These are phyloP conservation scores for Neopelma chrysocephalum DNA, from an alignment of 2,797 vertebrate species.

Conservation along the genomic window DNA sequence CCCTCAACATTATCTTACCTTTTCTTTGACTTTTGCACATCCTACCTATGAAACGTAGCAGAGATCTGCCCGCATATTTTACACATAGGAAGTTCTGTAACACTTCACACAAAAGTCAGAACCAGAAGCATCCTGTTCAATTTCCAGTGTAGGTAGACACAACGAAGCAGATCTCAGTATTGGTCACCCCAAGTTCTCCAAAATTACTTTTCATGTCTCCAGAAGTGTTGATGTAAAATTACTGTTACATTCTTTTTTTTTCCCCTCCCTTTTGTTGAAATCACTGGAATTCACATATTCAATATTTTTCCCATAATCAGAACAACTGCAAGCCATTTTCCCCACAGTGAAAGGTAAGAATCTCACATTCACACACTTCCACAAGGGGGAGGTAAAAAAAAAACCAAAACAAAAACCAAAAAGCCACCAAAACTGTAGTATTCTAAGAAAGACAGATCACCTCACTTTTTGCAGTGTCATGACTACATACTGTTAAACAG, in stretches of 20 bases:
- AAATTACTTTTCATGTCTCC: neutral
- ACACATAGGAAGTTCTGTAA: neutral
- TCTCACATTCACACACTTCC: neutral
- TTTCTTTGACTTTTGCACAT: neutral
- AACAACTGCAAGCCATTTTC: neutral
- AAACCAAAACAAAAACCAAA: neutral
- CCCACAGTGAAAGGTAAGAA: neutral
- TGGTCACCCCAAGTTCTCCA: neutral
- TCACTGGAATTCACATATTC: neutral
- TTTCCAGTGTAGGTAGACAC: neutral
- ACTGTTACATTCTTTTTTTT: neutral
- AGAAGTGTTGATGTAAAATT: neutral
- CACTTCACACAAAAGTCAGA: neutral
- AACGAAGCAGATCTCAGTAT: neutral
- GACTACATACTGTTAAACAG: neutral
- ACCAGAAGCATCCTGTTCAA: neutral
- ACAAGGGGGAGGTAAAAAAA: neutral
- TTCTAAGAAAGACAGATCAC: neutral
- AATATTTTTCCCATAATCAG: neutral
- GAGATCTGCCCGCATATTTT: neutral
- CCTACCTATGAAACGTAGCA: fast-evolving
- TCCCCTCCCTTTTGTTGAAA: neutral
- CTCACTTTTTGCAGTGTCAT: neutral
- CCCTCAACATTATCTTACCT: neutral
- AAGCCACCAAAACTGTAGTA: neutral